Base-by-base conservation (phyloP, 1,140 invertebrate species). In the Nymphalis io region DNA sequence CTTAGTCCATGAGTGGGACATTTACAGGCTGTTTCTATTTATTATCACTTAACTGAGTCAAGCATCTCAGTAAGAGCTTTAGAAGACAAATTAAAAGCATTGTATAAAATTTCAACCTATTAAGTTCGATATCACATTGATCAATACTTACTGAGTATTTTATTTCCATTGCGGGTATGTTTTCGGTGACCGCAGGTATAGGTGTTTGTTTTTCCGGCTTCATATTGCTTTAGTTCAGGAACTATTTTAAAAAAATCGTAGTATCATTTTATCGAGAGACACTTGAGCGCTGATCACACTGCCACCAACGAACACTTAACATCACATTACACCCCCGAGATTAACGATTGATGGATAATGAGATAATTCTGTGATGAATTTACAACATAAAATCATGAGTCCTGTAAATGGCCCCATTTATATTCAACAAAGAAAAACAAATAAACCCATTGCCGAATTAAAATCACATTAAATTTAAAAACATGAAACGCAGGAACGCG, bases 401-500 rank as follows among this genome's bases (percentile, higher is more conserved):
- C 15, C 42, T 33, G 5, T 42, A 55, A 12, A 27, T n/a, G 23
- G 59, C 38, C 46, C 62, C 68, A 76, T 75, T 72, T 68, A 68
- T 57, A 60, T 53, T 48, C 12, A 4, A 40, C 21, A 63, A 58
- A 64, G 38, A 20, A 67, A 66, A 73, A 67, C 42, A 69, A 68
- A 73, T 60, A 53, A 73, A 42, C 23, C 33, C 39, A 48, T 58
- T 46, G 53, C 78, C 78, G 73, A 79, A 78, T 82, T 80, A 76
- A 84, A 82, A 67, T 80, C 75, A 84, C 81, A 85, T 87, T 84
- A 89, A 83, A 85, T 83, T 78, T 77, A 80, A 86, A 89, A 86
- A 88, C 75, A 83, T 71, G 83, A 86, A 88, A 88, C 84, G 86
- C 83, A 88, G 86, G 83, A 89, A 80, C 89, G 89, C 89, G 89